These are phyloP conservation scores for Lophius piscatorius DNA, from an alignment of 2,113 vertebrate genomes.

Conservation along the genomic window DNA sequence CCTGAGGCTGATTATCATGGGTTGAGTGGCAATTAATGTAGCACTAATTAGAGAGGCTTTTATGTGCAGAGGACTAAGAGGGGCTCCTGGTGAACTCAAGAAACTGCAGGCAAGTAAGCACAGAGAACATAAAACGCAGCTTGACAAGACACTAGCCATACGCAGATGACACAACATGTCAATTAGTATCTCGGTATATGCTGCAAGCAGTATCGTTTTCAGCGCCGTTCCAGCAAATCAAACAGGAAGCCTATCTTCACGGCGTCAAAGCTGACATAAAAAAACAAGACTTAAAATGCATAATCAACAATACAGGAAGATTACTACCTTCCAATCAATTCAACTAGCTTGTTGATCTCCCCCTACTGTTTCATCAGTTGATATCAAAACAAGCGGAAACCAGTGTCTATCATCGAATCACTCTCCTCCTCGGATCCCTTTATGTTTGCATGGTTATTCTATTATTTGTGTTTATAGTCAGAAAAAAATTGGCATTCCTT, in stretches of 20 bases:
- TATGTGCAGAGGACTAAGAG: slow-evolving; percentile 55
- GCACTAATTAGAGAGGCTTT: slow-evolving; percentile 71
- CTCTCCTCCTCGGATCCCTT: slow-evolving; percentile 37
- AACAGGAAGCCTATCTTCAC: slow-evolving; percentile 37
- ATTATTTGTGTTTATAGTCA: slow-evolving; percentile 27
- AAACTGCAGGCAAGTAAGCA: slow-evolving; percentile 52
- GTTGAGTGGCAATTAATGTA: slow-evolving; percentile 71
- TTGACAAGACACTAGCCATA: slow-evolving; percentile 57
- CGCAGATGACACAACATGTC: slow-evolving; percentile 60
- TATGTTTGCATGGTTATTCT: slow-evolving; percentile 34
- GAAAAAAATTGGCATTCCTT: no score
- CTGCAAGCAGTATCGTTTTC: slow-evolving; percentile 24
- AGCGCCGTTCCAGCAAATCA: slow-evolving; percentile 40
- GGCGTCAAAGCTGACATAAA: slow-evolving; percentile 57
- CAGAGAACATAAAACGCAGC: slow-evolving; percentile 51
- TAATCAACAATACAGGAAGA: slow-evolving; percentile 40
- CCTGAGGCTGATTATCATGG: slow-evolving; percentile 62
- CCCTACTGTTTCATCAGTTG: slow-evolving; percentile 57
- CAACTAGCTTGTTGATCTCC: slow-evolving; percentile 49
- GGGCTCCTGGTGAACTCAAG: slow-evolving; percentile 57
- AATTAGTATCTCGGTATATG: slow-evolving; percentile 49
- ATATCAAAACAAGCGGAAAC: slow-evolving; percentile 53
- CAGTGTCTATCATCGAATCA: slow-evolving; percentile 57
- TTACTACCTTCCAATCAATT: slow-evolving; percentile 58
- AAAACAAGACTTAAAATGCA: slow-evolving; percentile 62